These are phyloP conservation scores for Poliocrania exsul DNA, from an alignment of 2,797 vertebrate genomes.

Conservation along the genomic window DNA sequence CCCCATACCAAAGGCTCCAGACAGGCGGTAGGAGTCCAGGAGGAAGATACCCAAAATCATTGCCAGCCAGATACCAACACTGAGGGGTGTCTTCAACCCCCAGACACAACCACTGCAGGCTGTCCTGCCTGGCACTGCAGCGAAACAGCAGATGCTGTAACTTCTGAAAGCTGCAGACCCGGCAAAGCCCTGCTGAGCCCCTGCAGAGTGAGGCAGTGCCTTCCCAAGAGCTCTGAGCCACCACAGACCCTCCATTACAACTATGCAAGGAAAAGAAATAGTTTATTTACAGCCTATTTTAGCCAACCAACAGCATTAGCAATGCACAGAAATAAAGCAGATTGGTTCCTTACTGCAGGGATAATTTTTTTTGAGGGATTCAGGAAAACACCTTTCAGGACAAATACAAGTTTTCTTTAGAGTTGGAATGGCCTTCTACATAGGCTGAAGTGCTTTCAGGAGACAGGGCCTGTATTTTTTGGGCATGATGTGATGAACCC, in stretches of 20 bases:
- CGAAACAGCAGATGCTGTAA: neutral
- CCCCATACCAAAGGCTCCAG: neutral
- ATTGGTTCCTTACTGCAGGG: neutral
- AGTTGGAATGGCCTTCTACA: neutral
- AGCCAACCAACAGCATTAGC: neutral
- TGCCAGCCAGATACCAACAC: too few relatives aligned
- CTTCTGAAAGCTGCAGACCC: neutral
- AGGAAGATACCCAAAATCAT: neutral
- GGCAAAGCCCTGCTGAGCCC: neutral
- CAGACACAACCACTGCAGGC: neutral
- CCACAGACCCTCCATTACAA: rapidly evolving
- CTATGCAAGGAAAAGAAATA: neutral
- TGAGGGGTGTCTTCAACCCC: neutral
- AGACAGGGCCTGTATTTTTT: neutral
- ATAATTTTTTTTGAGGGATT: neutral
- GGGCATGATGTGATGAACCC: neutral
- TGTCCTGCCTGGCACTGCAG: neutral
- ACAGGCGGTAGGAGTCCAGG: neutral
- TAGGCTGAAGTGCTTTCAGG: neutral
- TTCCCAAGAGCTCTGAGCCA: neutral
- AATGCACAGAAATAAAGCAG: neutral
- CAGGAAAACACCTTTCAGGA: neutral
- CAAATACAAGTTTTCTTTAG: neutral
- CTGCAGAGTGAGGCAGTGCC: neutral
- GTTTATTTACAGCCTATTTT: neutral